Conservation (phyloP, 2,797 vertebrate species). For the Poecilia velifera region DNA sequence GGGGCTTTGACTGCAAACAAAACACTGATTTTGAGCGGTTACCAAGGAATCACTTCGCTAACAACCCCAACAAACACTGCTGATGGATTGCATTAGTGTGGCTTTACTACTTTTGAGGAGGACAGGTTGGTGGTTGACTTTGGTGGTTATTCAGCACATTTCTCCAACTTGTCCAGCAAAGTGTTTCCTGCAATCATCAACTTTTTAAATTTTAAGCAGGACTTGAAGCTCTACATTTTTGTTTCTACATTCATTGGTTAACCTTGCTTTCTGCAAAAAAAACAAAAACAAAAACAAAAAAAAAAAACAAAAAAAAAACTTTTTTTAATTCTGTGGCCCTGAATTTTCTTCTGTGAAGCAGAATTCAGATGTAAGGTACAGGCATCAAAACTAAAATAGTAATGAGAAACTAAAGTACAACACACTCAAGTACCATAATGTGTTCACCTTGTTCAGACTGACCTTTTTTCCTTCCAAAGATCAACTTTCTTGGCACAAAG, state of each 20-base stretch:
- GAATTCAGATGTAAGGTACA: background rate
- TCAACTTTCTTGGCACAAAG: conserved; percentile 1
- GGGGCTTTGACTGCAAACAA: conserved; percentile 61
- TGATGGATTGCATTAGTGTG: conserved; percentile 51
- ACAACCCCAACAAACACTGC: conserved; percentile 57
- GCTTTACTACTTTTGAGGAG: conserved; percentile 38
- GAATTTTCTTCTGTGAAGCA: background rate
- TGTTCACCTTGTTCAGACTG: background rate
- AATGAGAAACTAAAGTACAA: background rate
- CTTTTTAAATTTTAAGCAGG: background rate
- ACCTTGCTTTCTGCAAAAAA: no score
- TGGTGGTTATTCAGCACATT: conserved; percentile 7
- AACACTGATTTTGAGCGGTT: conserved; percentile 54
- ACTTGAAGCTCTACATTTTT: background rate
- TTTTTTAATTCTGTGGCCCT: background rate
- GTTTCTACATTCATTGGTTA: background rate
- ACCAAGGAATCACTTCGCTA: conserved; percentile 52
- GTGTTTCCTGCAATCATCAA: background rate
- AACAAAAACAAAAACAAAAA: no score
- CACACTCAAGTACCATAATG: background rate
- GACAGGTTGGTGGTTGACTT: background rate
- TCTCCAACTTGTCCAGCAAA: background rate
- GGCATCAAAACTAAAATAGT: background rate
- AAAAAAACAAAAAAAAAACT: no score
- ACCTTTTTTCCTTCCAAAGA: background rate